These are phyloP conservation scores for Andrena hattorfiana DNA, from an alignment of 2,888 invertebrate species.

Conservation along the genomic window DNA sequence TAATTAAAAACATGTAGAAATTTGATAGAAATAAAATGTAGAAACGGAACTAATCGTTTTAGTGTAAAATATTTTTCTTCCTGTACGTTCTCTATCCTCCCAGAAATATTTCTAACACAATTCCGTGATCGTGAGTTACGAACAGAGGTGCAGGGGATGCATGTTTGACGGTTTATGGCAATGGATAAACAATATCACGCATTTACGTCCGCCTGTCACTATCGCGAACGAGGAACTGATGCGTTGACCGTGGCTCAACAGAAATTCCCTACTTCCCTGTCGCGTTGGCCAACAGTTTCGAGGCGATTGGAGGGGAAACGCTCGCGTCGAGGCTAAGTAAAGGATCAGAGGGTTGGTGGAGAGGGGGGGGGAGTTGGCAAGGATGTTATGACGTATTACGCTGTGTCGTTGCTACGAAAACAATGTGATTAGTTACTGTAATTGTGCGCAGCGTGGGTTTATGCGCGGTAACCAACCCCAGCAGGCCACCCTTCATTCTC, in stretches of 20 bases:
- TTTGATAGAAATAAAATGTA: too few relatives aligned
- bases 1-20: too few relatives aligned
- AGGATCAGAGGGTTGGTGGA: conserved; percentile 56
- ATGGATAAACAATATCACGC: conserved; percentile 26
- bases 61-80: too few relatives aligned
- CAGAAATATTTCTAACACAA: too few relatives aligned
- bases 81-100: too few relatives aligned
- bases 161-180: conserved; percentile 10
- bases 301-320: conserved; percentile 42
- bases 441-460: conserved; percentile 74
- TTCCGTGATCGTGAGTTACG: not conserved
- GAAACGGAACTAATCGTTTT: too few relatives aligned
- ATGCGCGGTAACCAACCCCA: conserved; percentile 66
- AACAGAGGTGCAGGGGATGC: not conserved
- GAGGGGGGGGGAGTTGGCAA: conserved; percentile 45
- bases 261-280: conserved; percentile 69
- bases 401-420: conserved; percentile 76
- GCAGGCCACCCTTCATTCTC: conserved; percentile 49
- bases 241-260: conserved; percentile 49
- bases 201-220: conserved; percentile 30
- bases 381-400: conserved; percentile 79
- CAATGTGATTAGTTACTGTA: conserved; percentile 80
- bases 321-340: conserved; percentile 45
- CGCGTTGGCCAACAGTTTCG: conserved; percentile 70
- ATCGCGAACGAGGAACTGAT: conserved; percentile 3